These are phyloP conservation scores for Rhagophthalmus giganteus DNA, from an alignment of 2,888 invertebrate genomes.

Conservation along the genomic window DNA sequence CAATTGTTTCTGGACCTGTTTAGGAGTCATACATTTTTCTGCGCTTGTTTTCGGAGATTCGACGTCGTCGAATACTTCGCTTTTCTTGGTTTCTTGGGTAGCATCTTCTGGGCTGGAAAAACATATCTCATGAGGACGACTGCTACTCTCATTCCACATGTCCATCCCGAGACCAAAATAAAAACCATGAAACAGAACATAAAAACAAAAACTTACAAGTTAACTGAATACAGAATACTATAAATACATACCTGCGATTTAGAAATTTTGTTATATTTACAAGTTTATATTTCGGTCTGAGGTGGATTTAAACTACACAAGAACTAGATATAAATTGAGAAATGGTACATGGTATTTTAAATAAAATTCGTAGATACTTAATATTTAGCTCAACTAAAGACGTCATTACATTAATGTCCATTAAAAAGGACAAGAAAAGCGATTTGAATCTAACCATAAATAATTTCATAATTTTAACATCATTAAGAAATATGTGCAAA, in stretches of 20 bases:
- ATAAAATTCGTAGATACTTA: conserved; percentile 1
- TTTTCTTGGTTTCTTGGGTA: not conserved
- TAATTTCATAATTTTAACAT: not conserved
- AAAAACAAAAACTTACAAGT: conserved; percentile 10
- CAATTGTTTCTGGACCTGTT: conserved; percentile 60
- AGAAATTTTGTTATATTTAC: conserved; percentile 6
- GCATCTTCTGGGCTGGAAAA: conserved; percentile 41
- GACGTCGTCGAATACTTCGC: not conserved
- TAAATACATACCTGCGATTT: conserved; percentile 16
- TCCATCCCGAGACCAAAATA: conserved; percentile 55
- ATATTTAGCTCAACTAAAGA: conserved; percentile 2
- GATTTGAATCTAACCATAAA: no score
- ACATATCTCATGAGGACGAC: conserved; percentile 35
- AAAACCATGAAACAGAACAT: conserved; percentile 34
- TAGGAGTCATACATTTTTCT: conserved; percentile 46
- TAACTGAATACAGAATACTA: conserved; percentile 2
- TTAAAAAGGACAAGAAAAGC: no score
- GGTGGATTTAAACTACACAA: conserved; percentile 48
- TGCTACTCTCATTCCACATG: conserved; percentile 35
- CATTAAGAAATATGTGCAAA: not conserved
- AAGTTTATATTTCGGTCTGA: conserved; percentile 50
- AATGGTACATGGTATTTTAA: not conserved
- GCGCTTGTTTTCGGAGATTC: conserved; percentile 20
- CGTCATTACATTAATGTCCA: no score
- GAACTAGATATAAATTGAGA: conserved; percentile 29